Evolutionary conservation across 2,888 invertebrate species (phyloP).

Genomic region (Ctena decussata): DNA sequence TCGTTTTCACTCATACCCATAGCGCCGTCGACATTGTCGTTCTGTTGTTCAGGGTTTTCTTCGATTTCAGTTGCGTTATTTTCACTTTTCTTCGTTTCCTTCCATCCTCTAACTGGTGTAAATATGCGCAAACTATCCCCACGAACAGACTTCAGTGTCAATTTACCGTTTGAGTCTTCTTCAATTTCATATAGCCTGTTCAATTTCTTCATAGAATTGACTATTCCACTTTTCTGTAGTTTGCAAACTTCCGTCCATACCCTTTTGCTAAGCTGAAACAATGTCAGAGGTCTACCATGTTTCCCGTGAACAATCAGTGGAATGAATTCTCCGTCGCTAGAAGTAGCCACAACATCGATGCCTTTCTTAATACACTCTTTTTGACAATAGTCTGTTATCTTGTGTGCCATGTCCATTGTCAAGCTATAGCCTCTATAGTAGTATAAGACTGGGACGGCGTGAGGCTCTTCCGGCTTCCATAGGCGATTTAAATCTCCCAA

Average conservation of each 20-base stretch:
- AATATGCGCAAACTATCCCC: not conserved
- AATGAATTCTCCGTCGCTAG: slow-evolving; percentile 30
- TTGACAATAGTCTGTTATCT: slow-evolving; percentile 21
- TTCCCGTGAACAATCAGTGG: slow-evolving; percentile 24
- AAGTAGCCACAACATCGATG: slow-evolving; percentile 6
- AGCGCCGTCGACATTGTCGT: not conserved
- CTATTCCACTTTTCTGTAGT: not conserved
- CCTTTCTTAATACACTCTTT: not conserved
- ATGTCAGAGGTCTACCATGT: slow-evolving; percentile 16
- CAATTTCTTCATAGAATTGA: not conserved
- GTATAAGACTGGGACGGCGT: slow-evolving; percentile 39
- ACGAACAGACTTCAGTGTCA: not conserved
- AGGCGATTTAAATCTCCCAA: slow-evolving; percentile 42
- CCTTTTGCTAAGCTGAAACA: slow-evolving; percentile 17
- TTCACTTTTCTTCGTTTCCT: not conserved
- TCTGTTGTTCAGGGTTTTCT: not conserved
- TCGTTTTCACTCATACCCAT: not conserved
- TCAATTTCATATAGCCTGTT: not conserved
- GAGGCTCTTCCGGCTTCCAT: slow-evolving; percentile 44
- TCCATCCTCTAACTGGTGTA: not conserved
- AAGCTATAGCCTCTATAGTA: slow-evolving; percentile 44
- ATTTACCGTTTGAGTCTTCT: not conserved
- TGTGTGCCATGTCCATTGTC: slow-evolving; percentile 21
- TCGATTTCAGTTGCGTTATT: not conserved
- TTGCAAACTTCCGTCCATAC: slow-evolving; percentile 24